Conservation (phyloP, 2,797 vertebrate genomes). For the Coregonus ussuriensis region DNA sequence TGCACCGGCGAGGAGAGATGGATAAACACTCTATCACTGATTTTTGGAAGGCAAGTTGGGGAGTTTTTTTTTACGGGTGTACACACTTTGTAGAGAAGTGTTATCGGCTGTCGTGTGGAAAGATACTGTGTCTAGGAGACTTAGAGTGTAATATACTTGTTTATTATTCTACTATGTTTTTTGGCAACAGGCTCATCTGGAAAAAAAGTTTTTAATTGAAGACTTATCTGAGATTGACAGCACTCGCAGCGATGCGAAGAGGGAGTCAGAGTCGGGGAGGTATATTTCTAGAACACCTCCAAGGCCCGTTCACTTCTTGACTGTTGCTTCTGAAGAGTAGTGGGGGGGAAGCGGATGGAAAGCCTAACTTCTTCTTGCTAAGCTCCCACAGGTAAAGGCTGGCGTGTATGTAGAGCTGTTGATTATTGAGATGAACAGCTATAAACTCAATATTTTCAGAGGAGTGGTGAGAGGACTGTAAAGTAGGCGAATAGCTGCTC, state of each 20-base stretch:
- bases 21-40: constrained; percentile 69
- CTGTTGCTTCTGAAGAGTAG: constrained; percentile 27
- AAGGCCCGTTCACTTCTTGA: constrained; percentile 40
- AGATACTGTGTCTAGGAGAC: background rate
- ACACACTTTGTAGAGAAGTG: background rate
- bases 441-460: constrained; percentile 74
- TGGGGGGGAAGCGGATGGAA: constrained; percentile 50
- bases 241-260: constrained; percentile 37
- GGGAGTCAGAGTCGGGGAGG: constrained; percentile 39
- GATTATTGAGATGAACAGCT: constrained; percentile 79
- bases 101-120: background rate
- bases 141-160: background rate
- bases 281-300: constrained; percentile 24
- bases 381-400: constrained; percentile 50
- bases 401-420: constrained; percentile 59
- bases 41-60: constrained; percentile 45
- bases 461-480: constrained; percentile 65
- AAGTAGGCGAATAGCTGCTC: constrained; percentile 62
- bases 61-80: constrained; percentile 13
- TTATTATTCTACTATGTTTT: constrained; percentile 6
- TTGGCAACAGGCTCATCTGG: constrained; percentile 26
- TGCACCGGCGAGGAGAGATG: constrained; percentile 60
- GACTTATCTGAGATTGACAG: constrained; percentile 40
- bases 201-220: constrained; percentile 27
- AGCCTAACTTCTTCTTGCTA: constrained; percentile 52